Evolutionary conservation across 2,113 vertebrate species (phyloP), one percentile per base, ranked within the genome.

Genomic region (Madoqua kirkii): DNA sequence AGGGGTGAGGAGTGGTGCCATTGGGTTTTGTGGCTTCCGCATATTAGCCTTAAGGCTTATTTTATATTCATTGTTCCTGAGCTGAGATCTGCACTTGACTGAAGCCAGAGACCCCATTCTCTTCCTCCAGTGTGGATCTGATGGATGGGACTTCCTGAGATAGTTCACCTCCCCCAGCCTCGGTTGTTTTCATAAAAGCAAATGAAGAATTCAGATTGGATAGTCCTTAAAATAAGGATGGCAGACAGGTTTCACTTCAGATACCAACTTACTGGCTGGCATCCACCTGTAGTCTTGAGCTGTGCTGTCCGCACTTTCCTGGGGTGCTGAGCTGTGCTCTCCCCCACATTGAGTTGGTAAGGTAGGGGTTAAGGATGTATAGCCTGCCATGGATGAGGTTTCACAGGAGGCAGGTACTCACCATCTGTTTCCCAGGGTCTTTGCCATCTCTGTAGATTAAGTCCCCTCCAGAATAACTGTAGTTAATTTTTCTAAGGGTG

Each of bases 281-380:
- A 48, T 27, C 36, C 25, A 4, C n/a, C 2, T 12, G 48, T 54
- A 33, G 2, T 25, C 15, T 57, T 91, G 14, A 67, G 11, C 43
- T 40, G 23, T n/a, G 59, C 33, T 29, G 8, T 25, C 12, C 0
- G 0, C 6, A 6, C 19, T 57, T 81, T 81, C 50, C 21, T 4
- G 8, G 19, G 16, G 21, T 40, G 19, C 71, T 93, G 17, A 67
- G 14, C 48, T 40, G 29, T 33, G 40, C 33, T 17, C 14, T 15
- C 15, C 7, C 1, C 7, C 3, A 2, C 19, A 57, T 33, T 88
- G 50, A 36, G 40, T 6, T 4, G 10, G 13, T 12, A 23, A 89
- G 15, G 15, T 13, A 25, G 15, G 13, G 19, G 17, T 7, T 14
- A 2, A 17, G 29, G 11, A 7, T 2, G 8, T 4, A 1, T 1